Evolutionary conservation across 2,888 invertebrate species (phyloP).

Genomic region (Troglohyphantes excavatus): DNA sequence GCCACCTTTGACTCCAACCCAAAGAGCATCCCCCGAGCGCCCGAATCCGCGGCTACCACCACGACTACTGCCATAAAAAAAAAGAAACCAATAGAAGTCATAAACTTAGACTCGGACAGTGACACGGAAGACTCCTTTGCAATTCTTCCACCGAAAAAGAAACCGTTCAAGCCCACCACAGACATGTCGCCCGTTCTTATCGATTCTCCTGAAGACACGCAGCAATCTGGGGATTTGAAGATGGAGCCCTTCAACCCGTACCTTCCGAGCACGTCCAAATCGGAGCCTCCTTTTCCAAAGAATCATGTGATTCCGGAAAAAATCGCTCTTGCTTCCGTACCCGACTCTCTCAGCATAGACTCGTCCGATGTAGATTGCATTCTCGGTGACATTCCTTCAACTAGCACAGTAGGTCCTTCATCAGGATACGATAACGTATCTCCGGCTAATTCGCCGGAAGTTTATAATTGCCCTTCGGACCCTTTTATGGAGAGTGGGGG

Average conservation of each 20-base stretch:
- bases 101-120: conserved; percentile 59
- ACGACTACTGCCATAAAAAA: conserved; percentile 23
- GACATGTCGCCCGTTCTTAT: conserved; percentile 19
- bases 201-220: conserved; percentile 10
- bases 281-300: not conserved
- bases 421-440: conserved; percentile 15
- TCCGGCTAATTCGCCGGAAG: not conserved
- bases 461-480: not conserved
- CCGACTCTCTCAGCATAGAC: conserved; percentile 10
- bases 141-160: conserved; percentile 34
- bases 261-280: conserved; percentile 34
- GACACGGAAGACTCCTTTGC: conserved; percentile 62
- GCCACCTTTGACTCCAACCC: not conserved
- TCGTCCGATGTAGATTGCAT: conserved; percentile 18
- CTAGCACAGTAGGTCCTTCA: not conserved
- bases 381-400: not conserved
- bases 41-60: not conserved
- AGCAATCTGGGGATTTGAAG: not conserved
- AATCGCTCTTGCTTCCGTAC: conserved; percentile 8
- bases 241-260: conserved; percentile 7
- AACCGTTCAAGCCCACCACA: not conserved
- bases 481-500: conserved; percentile 8
- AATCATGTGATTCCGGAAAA: conserved; percentile 9
- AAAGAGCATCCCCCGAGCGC: conserved; percentile 6
- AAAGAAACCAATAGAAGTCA: conserved; percentile 52